Percentiles rank a stretch among this genome's conserved stretches.
Conservation (phyloP, 2,888 invertebrate species). For the Halictus quadricinctus region DNA sequence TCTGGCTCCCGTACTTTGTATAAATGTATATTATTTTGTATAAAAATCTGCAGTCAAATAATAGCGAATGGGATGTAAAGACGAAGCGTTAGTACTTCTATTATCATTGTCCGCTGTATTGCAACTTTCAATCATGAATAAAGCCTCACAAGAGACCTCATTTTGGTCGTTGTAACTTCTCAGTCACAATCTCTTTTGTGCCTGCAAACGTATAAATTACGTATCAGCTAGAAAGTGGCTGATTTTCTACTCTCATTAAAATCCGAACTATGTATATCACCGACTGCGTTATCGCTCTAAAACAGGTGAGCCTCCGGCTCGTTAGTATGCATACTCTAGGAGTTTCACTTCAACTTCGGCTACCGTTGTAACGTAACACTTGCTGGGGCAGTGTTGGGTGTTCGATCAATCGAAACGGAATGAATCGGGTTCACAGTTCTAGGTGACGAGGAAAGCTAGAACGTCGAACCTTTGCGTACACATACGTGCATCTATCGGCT, state of each 20-base stretch:
- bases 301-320: neutral
- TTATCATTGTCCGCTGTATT: no score
- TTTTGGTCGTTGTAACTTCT: neutral
- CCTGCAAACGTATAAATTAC: neutral
- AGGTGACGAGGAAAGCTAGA: neutral
- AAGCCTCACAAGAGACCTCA: neutral
- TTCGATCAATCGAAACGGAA: conserved; percentile 6
- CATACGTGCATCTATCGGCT: neutral
- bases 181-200: neutral
- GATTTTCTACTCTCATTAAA: neutral
- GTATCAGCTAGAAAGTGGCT: neutral
- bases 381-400: neutral
- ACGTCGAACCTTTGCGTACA: neutral
- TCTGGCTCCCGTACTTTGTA: no score
- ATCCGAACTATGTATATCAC: neutral
- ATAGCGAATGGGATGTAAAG: no score
- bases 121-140: neutral
- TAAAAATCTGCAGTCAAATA: no score
- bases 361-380: neutral
- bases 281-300: neutral
- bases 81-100: no score
- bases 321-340: neutral
- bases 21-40: no score
- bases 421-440: neutral
- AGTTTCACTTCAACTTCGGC: conserved; percentile 6